A percentile compares a stretch with the other conserved stretches of the same genome.
Evolutionary conservation across 2,113 vertebrate species (phyloP).

Genomic region (Toxotes jaculatrix): DNA sequence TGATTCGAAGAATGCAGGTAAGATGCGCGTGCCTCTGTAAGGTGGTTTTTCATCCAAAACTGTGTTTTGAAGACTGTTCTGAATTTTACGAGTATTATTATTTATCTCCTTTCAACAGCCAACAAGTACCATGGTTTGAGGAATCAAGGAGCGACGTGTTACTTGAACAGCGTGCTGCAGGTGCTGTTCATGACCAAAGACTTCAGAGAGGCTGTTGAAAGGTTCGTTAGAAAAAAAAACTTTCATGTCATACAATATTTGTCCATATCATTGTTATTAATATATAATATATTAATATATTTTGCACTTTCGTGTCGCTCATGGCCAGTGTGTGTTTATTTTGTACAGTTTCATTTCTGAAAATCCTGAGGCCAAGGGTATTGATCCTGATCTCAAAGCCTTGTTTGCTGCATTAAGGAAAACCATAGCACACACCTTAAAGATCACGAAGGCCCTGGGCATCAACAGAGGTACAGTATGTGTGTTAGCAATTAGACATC

Average conservation of each 20-base stretch:
- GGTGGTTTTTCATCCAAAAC: not conserved
- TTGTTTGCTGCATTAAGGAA: slow-evolving; percentile 65
- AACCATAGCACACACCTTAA: rapidly evolving
- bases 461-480: slow-evolving; percentile 65
- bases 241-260: rapidly evolving
- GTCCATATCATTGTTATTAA: no score
- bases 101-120: not conserved
- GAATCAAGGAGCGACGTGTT: slow-evolving; percentile 77
- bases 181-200: slow-evolving; percentile 72
- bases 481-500: no score
- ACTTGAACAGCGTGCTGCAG: slow-evolving; percentile 82
- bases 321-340: not conserved
- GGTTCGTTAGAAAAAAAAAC: slow-evolving; percentile 34
- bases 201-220: slow-evolving; percentile 72
- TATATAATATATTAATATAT: no score
- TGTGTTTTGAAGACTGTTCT: not conserved
- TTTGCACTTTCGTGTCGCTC: not conserved
- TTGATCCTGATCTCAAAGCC: slow-evolving; percentile 54
- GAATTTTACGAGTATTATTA: not conserved
- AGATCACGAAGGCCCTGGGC: slow-evolving; percentile 49
- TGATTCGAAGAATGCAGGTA: not conserved
- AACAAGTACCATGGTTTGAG: slow-evolving; percentile 31
- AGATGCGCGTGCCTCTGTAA: not conserved
- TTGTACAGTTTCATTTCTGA: not conserved
- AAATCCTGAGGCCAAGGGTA: not conserved